phyloP scores from a whole-genome alignment of 2,113 vertebrate genomes.

The Cathartes aura region DNA sequence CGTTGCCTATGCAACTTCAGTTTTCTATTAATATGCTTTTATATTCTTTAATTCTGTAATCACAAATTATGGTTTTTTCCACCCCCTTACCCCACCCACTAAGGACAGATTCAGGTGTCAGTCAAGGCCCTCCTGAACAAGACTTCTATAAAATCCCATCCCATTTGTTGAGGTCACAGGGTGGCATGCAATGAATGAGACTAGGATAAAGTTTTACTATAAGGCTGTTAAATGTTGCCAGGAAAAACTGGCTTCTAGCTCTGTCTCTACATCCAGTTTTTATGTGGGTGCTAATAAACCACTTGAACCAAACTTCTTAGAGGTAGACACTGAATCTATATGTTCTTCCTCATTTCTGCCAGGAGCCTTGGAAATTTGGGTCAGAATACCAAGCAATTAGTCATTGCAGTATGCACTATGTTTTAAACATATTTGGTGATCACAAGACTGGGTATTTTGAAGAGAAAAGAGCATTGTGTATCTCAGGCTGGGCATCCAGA shows the following conservation, averaged over 20 bases:
- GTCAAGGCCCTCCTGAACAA: neutral
- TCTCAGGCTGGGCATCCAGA: neutral
- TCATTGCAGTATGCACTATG: neutral
- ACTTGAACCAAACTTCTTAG: neutral
- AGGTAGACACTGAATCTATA: neutral
- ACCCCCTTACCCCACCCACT: neutral
- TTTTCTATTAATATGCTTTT: neutral
- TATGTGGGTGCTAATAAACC: neutral
- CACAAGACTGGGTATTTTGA: neutral
- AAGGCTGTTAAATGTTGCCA: neutral
- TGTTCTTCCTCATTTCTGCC: neutral
- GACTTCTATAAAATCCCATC: neutral
- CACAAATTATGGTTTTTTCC: fast-evolving
- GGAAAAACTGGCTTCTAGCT: neutral
- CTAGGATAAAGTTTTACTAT: neutral
- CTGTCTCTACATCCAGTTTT: neutral
- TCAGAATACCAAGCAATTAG: neutral
- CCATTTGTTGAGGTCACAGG: neutral
- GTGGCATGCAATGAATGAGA: neutral
- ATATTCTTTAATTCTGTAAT: neutral
- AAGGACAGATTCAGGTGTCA: neutral
- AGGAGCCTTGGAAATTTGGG: neutral
- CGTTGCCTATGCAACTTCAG: neutral
- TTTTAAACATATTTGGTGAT: neutral
- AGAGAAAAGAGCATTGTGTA: neutral